These are phyloP conservation scores for Triplophysa tibetana DNA, from an alignment of 2,113 vertebrate genomes.

Conservation along the genomic window DNA sequence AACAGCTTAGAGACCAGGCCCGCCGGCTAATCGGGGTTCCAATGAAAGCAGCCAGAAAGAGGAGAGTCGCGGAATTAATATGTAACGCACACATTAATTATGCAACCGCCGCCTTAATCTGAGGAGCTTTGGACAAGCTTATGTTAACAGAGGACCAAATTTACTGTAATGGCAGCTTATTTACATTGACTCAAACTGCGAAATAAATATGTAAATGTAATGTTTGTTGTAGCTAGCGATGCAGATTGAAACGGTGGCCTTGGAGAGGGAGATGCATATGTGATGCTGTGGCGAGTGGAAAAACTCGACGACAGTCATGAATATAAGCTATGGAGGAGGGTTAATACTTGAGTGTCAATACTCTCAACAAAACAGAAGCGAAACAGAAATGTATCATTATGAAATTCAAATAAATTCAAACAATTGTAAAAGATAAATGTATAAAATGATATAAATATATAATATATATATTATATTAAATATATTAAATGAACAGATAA, in stretches of 20 bases:
- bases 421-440: no score
- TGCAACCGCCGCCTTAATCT: slow-evolving; percentile 93
- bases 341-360: background rate
- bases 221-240: slow-evolving; percentile 99
- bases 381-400: no score
- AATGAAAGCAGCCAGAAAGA: slow-evolving; percentile 71
- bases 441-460: no score
- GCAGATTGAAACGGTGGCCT: slow-evolving; percentile 81
- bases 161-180: slow-evolving; percentile 99
- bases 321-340: background rate
- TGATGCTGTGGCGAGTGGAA: slow-evolving; percentile 65
- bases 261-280: slow-evolving; percentile 73
- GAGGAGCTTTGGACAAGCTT: slow-evolving; percentile 93
- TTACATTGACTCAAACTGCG: slow-evolving; percentile 99
- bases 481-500: no score
- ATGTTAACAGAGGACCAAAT: slow-evolving; percentile 99
- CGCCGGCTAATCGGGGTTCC: slow-evolving; percentile 75
- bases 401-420: no score
- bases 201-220: slow-evolving; percentile 99
- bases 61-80: slow-evolving; percentile 81
- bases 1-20: slow-evolving; percentile 72
- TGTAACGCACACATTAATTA: slow-evolving; percentile 89
- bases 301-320: slow-evolving; percentile 52
- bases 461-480: no score
- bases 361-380: background rate